phyloP scores from a whole-genome alignment of 1,140 invertebrate species.

The Rhynchophorus ferrugineus region DNA sequence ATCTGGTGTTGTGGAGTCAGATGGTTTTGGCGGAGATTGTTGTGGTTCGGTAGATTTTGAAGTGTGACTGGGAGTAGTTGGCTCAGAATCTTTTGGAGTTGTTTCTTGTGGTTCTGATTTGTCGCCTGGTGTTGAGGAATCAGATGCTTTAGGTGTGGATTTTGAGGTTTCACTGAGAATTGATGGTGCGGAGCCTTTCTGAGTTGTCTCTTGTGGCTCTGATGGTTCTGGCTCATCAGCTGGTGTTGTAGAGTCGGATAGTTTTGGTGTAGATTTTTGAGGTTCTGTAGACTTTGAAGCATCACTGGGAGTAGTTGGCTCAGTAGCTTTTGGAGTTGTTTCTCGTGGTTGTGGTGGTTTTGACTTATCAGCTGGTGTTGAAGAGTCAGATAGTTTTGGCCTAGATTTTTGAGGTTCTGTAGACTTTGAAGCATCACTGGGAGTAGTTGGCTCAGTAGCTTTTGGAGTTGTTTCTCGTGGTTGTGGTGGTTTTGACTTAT shows the following conservation, averaged over 20 bases:
- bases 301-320: no score
- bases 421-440: conserved; percentile 1
- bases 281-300: not conserved
- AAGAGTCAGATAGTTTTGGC: not conserved
- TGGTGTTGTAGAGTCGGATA: not conserved
- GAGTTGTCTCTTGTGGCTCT: no score
- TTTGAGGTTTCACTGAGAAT: not conserved
- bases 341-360: conserved; percentile 2
- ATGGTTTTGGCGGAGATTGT: not conserved
- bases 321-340: no score
- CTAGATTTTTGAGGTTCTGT: not conserved
- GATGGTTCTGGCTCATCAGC: no score
- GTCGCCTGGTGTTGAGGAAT: not conserved
- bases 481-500: not conserved
- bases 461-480: conserved; percentile 1
- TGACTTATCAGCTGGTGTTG: not conserved
- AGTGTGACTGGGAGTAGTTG: not conserved
- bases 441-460: not conserved
- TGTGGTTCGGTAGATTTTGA: not conserved
- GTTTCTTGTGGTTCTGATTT: not conserved
- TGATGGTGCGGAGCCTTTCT: no score
- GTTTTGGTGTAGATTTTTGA: no score
- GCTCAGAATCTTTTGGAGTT: not conserved
- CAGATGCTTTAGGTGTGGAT: not conserved
- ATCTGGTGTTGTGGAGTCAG: not conserved